Evolutionary conservation across 2,113 vertebrate species (phyloP), one percentile per base, ranked within the genome.

Genomic region (Tiliqua scincoides): DNA sequence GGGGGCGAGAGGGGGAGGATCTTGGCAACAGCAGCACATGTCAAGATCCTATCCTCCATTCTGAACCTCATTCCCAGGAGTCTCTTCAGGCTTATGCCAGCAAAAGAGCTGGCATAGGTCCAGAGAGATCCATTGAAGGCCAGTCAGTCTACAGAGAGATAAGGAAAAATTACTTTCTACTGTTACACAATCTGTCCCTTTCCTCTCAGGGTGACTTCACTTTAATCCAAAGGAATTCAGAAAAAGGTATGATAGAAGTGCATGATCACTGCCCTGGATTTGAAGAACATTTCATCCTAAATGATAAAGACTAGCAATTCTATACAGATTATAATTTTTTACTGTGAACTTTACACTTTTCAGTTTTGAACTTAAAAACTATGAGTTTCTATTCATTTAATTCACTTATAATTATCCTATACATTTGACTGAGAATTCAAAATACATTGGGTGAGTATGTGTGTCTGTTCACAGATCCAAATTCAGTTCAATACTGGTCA

Each of bases 291-390:
- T 82, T 68, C 21, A 70, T 57, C 52, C 65, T 15, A 59, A 37
- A 48, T n/a, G n/a, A n/a, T 20, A 57, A 21, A 48, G 87, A 83
- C 9, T 62, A 18, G 2, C n/a, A 7, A 62, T 70, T 25, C 67
- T 76, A 78, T 23, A 68, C 43, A 82, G 17, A 59, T 74, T 23
- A 80, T 90, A 83, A 68, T 88, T 82, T 85, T 90, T 73, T 48
- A 78, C 76, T 86, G 25, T 88, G 70, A 75, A 82, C 15, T 54
- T 68, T 23, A 59, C 2, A 12, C 0, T 0, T 86, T 85, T 85
- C 86, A 82, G 82, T 0, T 0, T 59, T 52, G 54, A 54, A 85
- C 61, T 23, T 57, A n/a, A n/a, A 35, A 54, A 2, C 57, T 23
- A 89, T 88, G 80, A 7, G 32, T 83, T 75, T 84, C 77, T 62